A percentile compares a stretch with the other conserved stretches of the same genome.
Evolutionary conservation across 2,113 vertebrate genomes (phyloP).

Genomic region (Corythaeola cristata): DNA sequence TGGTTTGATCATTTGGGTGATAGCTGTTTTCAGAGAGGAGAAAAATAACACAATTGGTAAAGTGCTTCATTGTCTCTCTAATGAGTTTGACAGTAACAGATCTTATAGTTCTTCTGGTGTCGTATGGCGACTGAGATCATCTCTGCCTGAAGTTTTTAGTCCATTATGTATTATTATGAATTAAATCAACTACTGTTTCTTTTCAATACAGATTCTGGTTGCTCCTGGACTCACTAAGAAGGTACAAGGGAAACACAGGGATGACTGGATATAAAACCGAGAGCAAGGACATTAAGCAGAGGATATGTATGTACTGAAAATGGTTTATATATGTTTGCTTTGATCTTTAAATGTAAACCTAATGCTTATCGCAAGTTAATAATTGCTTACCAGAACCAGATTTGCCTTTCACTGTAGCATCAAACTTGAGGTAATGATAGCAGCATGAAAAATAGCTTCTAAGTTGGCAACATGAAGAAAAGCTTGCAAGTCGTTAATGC

Average conservation of each 20-base stretch:
- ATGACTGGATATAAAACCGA: neutral
- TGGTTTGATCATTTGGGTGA: neutral
- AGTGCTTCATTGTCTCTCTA: neutral
- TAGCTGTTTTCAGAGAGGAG: neutral
- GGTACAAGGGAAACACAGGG: neutral
- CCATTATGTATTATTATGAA: neutral
- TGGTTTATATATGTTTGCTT: neutral
- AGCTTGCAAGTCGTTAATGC: neutral
- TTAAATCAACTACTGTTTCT: neutral
- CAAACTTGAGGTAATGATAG: neutral
- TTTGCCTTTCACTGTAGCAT: neutral
- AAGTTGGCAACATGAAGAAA: neutral
- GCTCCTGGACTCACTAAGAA: neutral
- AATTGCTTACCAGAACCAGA: slow-evolving; percentile 3
- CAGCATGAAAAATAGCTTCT: slow-evolving; percentile 5
- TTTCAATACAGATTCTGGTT: neutral
- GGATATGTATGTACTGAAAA: neutral
- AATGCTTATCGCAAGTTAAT: neutral
- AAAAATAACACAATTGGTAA: neutral
- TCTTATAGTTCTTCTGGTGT: neutral
- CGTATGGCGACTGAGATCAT: neutral
- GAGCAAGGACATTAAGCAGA: neutral
- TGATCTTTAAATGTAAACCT: slow-evolving; percentile 28
- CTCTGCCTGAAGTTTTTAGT: neutral
- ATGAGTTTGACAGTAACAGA: neutral